A percentile compares a stretch with the other conserved stretches of the same genome.
phyloP scores from a whole-genome alignment of 2,113 vertebrate genomes.

The Labeo rohita region DNA sequence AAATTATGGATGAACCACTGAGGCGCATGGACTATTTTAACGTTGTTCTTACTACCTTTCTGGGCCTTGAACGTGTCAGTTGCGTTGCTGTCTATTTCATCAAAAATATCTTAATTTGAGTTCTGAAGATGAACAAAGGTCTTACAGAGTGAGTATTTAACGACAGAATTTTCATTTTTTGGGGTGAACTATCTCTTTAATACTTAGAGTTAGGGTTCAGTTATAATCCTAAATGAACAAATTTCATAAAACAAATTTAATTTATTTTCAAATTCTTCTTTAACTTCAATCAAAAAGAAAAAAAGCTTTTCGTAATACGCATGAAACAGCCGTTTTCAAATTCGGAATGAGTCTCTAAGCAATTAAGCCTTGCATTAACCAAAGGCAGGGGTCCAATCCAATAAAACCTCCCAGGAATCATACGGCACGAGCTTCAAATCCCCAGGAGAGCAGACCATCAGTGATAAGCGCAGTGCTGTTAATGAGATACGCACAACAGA shows the following conservation, averaged over 20 bases:
- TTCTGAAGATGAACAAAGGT: no score
- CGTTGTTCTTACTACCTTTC: no score
- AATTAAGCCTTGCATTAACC: slow-evolving; percentile 30
- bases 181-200: neutral
- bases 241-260: neutral
- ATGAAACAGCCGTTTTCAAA: neutral
- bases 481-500: slow-evolving; percentile 33
- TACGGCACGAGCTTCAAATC: neutral
- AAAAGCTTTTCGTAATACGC: neutral
- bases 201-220: neutral
- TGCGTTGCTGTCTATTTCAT: no score
- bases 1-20: neutral
- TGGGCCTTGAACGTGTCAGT: no score
- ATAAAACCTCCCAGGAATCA: slow-evolving; percentile 33
- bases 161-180: no score
- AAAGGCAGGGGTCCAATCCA: slow-evolving; percentile 22
- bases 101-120: no score
- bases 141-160: no score
- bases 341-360: slow-evolving; percentile 19
- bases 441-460: slow-evolving; percentile 33
- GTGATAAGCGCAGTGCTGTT: slow-evolving; percentile 35
- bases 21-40: no score
- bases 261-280: slow-evolving; percentile 15
- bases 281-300: slow-evolving; percentile 7
- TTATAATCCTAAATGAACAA: neutral